Evolutionary conservation across 2,888 invertebrate genomes (phyloP), one percentile per base, ranked within the genome.

Genomic region (Xestia xanthographa): DNA sequence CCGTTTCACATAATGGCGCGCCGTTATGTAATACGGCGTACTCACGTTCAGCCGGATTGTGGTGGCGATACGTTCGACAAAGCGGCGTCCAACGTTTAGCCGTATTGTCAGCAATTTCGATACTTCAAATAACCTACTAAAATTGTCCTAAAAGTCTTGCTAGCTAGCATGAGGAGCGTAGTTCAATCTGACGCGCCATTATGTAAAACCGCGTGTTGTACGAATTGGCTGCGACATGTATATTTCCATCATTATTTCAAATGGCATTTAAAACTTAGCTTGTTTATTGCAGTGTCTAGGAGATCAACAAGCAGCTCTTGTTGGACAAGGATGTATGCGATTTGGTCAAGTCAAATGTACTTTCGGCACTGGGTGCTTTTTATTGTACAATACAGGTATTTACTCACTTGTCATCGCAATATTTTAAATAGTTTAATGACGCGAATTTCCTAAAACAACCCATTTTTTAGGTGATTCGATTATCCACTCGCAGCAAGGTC

Each of bases 301-400:
- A 50, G 99, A 99, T 94, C 99, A 99, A 95, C 99, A 99, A 93
- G 98, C 99, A 65, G 99, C 99, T 6, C 94, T 99, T 71, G 97
- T 99, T 34, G 99, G 99, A 2, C 99, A 99, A 94, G 97, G 98
- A 90, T 99, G 99, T 90, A 97, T 98, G 91, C 97, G 97, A 89
- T 97, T 98, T 89, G 99, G 99, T 8, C 98, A 98, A 96, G 99
- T 99, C 22, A 99, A 99, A 94, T 99, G 99, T 94, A 99, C 99
- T 77, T 99, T 98, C 93, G 99, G 99, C 66, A 99, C 99, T 72
- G 99, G 99, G 72, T 99, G 99, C 91, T 99, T 99, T 93, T 97
- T 99, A 79, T 96, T 99, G 48, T 98, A 98, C 90, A 99, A 99
- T 94, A 99, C 99, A 77, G 99, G 99, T 90, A 79, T 43, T 26